Conservation (phyloP, 2,797 vertebrate genomes). For the Enteromius argenteus region DNA sequence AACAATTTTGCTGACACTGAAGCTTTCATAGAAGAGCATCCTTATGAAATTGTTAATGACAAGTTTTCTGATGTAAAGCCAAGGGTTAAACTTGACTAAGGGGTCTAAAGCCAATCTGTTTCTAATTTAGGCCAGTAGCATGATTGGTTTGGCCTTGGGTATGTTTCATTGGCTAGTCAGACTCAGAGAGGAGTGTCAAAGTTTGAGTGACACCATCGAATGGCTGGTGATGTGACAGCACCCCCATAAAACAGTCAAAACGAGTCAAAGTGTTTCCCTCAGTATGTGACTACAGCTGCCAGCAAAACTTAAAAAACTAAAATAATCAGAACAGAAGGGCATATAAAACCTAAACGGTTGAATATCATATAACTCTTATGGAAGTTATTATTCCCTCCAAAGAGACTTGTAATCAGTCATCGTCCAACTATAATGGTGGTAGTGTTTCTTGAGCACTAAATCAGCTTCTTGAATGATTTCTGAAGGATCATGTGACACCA, state of each 20-base stretch:
- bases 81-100: constrained; percentile 48
- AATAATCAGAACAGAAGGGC: constrained; percentile 13
- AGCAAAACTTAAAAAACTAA: background rate
- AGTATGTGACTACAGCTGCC: constrained; percentile 27
- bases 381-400: background rate
- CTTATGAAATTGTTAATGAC: background rate
- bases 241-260: constrained; percentile 55
- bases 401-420: constrained; percentile 25
- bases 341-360: background rate
- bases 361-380: constrained; percentile 2
- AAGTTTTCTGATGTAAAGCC: constrained; percentile 41
- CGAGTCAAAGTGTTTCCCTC: constrained; percentile 28
- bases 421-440: constrained; percentile 40
- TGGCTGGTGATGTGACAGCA: constrained; percentile 25
- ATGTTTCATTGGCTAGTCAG: constrained; percentile 14
- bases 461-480: background rate
- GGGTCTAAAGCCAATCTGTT: constrained; percentile 41
- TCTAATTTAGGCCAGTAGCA: constrained; percentile 54
- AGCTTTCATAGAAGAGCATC: background rate
- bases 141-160: constrained; percentile 39
- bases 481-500: background rate
- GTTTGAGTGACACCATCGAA: constrained; percentile 48
- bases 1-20: background rate
- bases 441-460: background rate
- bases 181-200: constrained; percentile 30